phyloP scores from a whole-genome alignment of 1,140 invertebrate genomes.

The Rhyzopertha dominica region DNA sequence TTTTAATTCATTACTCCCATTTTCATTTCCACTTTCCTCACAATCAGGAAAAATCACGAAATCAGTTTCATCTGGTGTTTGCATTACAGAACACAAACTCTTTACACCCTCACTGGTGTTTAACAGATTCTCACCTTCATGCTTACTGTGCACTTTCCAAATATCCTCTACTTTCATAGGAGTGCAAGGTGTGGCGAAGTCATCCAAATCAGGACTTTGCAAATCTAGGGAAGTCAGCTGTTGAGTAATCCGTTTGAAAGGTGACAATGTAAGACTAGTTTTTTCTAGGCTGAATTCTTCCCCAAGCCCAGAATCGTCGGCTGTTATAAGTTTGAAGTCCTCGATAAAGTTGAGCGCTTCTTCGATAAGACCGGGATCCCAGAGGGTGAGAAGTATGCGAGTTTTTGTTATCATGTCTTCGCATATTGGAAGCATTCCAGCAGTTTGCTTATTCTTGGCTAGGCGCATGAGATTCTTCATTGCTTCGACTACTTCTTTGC shows the following conservation, averaged over 20 bases:
- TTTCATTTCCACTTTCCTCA: slow-evolving; percentile 29
- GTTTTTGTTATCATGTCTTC: slow-evolving; percentile 76
- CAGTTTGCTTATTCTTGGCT: slow-evolving; percentile 65
- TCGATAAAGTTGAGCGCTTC: slow-evolving; percentile 79
- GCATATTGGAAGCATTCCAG: slow-evolving; percentile 70
- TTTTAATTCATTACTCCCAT: slow-evolving; percentile 13
- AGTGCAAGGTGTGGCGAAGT: slow-evolving; percentile 65
- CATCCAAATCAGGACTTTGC: slow-evolving; percentile 65
- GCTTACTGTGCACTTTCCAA: slow-evolving; percentile 44
- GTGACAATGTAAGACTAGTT: slow-evolving; percentile 56
- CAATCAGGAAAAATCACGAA: slow-evolving; percentile 49
- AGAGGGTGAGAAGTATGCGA: slow-evolving; percentile 69
- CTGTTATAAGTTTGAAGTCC: slow-evolving; percentile 59
- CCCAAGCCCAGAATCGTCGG: slow-evolving; percentile 41
- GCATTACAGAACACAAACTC: slow-evolving; percentile 38
- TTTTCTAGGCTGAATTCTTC: slow-evolving; percentile 41
- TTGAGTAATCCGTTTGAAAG: slow-evolving; percentile 71
- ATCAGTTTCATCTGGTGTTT: slow-evolving; percentile 42
- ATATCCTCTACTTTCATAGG: slow-evolving; percentile 55
- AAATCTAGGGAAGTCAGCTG: slow-evolving; percentile 65
- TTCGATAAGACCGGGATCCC: slow-evolving; percentile 78
- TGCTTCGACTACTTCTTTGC: slow-evolving; percentile 72
- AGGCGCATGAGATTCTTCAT: slow-evolving; percentile 69
- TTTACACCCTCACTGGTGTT: slow-evolving; percentile 41
- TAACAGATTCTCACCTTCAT: slow-evolving; percentile 21